Percentiles rank a stretch among this genome's conserved stretches.
These are phyloP conservation scores for Alca torda DNA, from an alignment of 2,797 vertebrate genomes.

Conservation along the genomic window DNA sequence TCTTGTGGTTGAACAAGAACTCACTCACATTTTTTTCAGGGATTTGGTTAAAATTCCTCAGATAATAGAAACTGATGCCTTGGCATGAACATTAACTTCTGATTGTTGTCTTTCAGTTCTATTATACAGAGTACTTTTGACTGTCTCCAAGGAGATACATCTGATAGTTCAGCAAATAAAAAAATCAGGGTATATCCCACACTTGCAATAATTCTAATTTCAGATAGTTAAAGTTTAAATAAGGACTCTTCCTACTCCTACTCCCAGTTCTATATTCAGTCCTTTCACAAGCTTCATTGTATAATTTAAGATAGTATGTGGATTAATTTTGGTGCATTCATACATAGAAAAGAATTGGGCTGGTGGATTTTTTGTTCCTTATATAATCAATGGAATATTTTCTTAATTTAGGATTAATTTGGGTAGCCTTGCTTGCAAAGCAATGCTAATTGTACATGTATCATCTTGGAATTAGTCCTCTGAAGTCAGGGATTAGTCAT, in stretches of 20 bases:
- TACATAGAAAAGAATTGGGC: background rate
- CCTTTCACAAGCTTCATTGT: background rate
- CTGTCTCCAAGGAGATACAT: background rate
- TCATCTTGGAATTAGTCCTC: background rate
- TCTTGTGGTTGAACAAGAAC: background rate
- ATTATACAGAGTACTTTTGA: background rate
- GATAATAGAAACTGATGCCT: background rate
- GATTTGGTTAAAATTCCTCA: background rate
- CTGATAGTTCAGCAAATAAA: background rate
- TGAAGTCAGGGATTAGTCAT: background rate
- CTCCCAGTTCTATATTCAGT: background rate
- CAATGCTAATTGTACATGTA: background rate
- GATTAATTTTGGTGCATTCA: background rate
- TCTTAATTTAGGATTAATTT: background rate
- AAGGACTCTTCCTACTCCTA: background rate
- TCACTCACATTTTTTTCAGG: background rate
- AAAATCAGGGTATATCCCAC: background rate
- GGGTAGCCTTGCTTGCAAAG: background rate
- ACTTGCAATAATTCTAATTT: background rate
- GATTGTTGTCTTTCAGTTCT: background rate
- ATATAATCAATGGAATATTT: background rate
- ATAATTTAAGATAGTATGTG: background rate
- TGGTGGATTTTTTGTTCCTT: background rate
- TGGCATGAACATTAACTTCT: background rate
- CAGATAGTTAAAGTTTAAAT: background rate